phyloP scores from a whole-genome alignment of 2,113 vertebrate species.

The Muntiacus reevesi region DNA sequence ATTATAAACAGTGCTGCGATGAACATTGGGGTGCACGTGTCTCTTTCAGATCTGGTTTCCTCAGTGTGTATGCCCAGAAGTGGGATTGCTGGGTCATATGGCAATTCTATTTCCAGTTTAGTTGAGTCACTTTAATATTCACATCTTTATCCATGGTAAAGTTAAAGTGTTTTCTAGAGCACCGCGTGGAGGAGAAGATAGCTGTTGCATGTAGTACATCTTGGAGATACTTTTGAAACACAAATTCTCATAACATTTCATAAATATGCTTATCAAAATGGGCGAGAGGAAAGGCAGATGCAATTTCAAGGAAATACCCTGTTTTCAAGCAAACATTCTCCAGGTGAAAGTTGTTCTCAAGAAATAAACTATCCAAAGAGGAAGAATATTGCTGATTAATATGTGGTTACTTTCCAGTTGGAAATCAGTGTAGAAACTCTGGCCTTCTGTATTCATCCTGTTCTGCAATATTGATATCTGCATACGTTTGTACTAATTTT shows the following conservation, averaged over 20 bases:
- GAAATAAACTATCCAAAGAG: background rate
- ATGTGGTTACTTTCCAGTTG: background rate
- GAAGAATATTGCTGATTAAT: background rate
- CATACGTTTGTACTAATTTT: background rate
- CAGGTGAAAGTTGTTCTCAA: background rate
- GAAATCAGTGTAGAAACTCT: background rate
- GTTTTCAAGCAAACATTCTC: constrained; percentile 5
- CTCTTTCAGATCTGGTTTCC: no score
- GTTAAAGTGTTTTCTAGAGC: background rate
- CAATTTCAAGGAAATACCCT: background rate
- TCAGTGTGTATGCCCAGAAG: no score
- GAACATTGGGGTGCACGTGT: no score
- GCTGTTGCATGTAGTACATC: background rate
- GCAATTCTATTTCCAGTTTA: no score
- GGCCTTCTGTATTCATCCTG: background rate
- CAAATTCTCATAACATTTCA: background rate
- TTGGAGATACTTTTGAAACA: background rate
- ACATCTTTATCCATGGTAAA: background rate
- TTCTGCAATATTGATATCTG: background rate
- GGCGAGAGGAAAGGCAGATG: background rate
- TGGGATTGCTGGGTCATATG: no score
- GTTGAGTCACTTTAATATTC: background rate
- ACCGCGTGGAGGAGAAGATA: background rate
- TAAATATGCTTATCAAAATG: background rate
- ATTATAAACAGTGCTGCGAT: no score